These are phyloP conservation scores for Scylla paramamosain DNA, from an alignment of 1,140 invertebrate species.

Conservation along the genomic window DNA sequence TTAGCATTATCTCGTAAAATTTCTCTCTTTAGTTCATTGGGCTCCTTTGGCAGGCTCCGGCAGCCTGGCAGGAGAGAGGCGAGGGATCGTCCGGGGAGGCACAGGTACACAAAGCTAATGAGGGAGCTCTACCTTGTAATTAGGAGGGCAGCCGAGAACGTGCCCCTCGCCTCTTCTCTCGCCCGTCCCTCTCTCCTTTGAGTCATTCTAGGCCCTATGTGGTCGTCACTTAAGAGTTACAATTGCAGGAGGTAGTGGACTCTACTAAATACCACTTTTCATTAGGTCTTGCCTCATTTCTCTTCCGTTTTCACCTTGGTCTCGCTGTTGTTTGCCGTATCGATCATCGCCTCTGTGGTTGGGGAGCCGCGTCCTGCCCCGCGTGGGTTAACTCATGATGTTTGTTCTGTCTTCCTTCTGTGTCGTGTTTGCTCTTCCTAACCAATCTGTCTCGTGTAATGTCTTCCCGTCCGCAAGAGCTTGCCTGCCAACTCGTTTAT, in stretches of 20 bases:
- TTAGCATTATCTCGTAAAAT: conserved; percentile 3
- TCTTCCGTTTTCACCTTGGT: conserved; percentile 5
- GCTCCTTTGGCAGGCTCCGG: background rate
- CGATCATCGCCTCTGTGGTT: background rate
- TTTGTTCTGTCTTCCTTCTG: background rate
- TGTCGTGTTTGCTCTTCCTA: background rate
- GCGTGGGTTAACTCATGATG: background rate
- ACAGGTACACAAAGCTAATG: conserved; percentile 62
- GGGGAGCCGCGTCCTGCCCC: background rate
- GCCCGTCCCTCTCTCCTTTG: background rate
- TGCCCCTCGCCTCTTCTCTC: background rate
- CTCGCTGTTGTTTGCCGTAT: conserved; percentile 3
- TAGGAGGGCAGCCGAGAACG: conserved; percentile 19
- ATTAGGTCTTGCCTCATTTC: background rate
- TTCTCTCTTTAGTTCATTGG: background rate
- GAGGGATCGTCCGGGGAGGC: conserved; percentile 1
- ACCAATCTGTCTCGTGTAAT: conserved; percentile 1
- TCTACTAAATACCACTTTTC: background rate
- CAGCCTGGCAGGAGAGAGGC: background rate
- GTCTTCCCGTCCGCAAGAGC: background rate
- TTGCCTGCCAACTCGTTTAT: conserved; percentile 11
- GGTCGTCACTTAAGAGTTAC: background rate
- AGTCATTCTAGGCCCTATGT: background rate
- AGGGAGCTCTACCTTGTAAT: conserved; percentile 44
- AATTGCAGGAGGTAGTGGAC: background rate